These are phyloP conservation scores for Telenomus remus DNA, from an alignment of 1,140 invertebrate genomes.

Conservation along the genomic window DNA sequence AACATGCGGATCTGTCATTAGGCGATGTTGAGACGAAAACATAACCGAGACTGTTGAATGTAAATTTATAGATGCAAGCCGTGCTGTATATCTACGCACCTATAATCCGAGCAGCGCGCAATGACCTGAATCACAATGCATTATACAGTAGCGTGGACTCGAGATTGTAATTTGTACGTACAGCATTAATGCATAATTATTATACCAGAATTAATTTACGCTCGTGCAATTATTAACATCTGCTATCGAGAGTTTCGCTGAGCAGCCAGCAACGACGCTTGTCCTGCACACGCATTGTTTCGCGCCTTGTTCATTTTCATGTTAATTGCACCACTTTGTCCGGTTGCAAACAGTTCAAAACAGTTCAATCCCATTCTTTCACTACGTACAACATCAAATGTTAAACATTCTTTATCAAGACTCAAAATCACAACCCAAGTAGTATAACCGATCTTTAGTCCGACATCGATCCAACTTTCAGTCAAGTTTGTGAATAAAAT, in stretches of 20 bases:
- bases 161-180: slow-evolving; percentile 71
- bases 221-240: slow-evolving; percentile 64
- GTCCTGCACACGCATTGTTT: slow-evolving; percentile 11
- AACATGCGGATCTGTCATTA: too few relatives aligned
- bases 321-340: too few relatives aligned
- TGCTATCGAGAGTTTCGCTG: slow-evolving; percentile 51
- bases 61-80: slow-evolving; percentile 34
- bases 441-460: too few relatives aligned
- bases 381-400: too few relatives aligned
- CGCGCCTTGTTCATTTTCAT: slow-evolving; percentile 14
- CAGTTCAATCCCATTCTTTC: too few relatives aligned
- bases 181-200: slow-evolving; percentile 71
- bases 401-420: too few relatives aligned
- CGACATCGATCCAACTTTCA: too few relatives aligned
- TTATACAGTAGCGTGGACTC: slow-evolving; percentile 61
- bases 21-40: slow-evolving; percentile 21
- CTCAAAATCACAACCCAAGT: too few relatives aligned
- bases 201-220: slow-evolving; percentile 69
- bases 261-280: neutral
- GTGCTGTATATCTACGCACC: slow-evolving; percentile 45
- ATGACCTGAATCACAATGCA: slow-evolving; percentile 67
- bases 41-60: slow-evolving; percentile 33
- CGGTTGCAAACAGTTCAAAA: too few relatives aligned
- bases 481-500: too few relatives aligned
- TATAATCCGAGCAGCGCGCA: slow-evolving; percentile 43